Evolutionary conservation across 2,113 vertebrate genomes (phyloP), one percentile per base, ranked within the genome.

Genomic region (Athene noctua): DNA sequence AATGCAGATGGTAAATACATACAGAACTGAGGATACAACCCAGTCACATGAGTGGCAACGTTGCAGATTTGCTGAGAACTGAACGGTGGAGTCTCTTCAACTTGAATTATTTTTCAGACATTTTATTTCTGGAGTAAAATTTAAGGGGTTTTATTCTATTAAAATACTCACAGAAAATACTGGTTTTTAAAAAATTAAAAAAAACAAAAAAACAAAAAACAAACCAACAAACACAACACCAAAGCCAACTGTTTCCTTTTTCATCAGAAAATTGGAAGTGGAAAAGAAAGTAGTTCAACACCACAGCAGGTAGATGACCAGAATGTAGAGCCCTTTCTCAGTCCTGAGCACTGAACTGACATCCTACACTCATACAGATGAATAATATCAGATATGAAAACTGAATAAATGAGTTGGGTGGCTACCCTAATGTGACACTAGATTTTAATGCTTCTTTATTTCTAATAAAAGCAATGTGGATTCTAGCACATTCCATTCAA

Each of bases 1-100:
- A 27, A n/a, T 19, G 32, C 12, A 57, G 65, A 3, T 13, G 21
- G 25, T 6, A 42, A 80, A 77, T 9, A n/a, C 10, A 14, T 44
- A 3, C 27, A 54, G 42, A 51, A 4, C 17, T 44, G 46, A 42
- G 40, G 30, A 52, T 3, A 6, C 23, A 62, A 5, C 5, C 20
- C 7, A 22, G 42, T 9, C 52, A 15, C 3, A 0, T 25, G 26
- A 59, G 23, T 10, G 59, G 6, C 18, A 44, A 1, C 6, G 0
- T 19, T 52, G 58, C 34, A 40, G 38, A 7, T 40, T 59, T 17
- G 3, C 10, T 30, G 61, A 46, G 42, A 49, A 8, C 25, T 16
- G 21, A 55, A 36, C 9, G 2, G 12, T 1, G 7, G 8, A 20
- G 22, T 51, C 49, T 8, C 42, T 75, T 86, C 58, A 52, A 3